Evolutionary conservation across 2,113 vertebrate species (phyloP).

Genomic region (Cynopterus brachyotis): DNA sequence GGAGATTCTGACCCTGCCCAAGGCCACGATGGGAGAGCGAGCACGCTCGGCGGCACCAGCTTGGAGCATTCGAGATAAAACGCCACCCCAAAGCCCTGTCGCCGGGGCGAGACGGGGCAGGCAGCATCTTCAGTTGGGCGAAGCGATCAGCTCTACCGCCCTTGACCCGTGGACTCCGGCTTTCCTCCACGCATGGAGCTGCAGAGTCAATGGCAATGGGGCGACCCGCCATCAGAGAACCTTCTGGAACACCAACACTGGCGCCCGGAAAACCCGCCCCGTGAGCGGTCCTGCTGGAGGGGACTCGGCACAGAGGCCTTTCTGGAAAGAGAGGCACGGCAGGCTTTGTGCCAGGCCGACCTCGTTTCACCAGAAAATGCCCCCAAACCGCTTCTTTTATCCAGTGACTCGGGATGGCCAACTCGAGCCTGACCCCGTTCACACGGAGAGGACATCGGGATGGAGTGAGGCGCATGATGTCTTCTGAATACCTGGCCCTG

Average conservation of each 20-base stretch:
- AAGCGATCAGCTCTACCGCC: neutral
- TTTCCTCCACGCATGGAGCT: neutral
- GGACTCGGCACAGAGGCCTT: neutral
- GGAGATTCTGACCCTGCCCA: no score
- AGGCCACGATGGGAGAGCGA: no score
- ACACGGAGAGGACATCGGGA: neutral
- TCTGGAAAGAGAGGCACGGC: neutral
- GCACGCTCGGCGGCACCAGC: no score
- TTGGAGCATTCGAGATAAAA: neutral
- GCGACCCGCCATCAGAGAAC: neutral
- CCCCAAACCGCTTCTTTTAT: neutral
- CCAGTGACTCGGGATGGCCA: neutral
- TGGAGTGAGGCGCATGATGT: neutral
- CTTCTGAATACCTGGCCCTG: neutral
- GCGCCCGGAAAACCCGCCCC: neutral
- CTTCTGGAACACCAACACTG: neutral
- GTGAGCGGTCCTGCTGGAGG: fast-evolving
- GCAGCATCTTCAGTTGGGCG: neutral
- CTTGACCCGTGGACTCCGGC: neutral
- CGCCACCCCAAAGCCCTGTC: neutral
- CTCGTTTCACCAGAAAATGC: neutral
- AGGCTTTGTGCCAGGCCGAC: neutral
- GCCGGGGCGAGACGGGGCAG: neutral
- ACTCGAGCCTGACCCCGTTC: neutral
- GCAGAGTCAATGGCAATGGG: neutral